Base-by-base conservation (phyloP, 2,113 vertebrate genomes). In the Spea multiplicata region DNA sequence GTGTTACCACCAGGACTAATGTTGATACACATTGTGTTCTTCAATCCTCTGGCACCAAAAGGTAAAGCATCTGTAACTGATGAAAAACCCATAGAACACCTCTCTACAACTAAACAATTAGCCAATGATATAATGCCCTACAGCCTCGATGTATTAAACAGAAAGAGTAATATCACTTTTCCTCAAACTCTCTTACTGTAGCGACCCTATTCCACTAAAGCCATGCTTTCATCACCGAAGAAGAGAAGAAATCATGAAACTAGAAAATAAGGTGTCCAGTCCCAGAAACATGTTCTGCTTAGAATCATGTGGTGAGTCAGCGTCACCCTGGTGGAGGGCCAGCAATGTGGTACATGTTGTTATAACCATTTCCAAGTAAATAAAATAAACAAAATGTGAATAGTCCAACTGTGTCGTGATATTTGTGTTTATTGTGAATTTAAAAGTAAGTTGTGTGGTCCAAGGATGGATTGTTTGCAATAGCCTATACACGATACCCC, bases 81-180 rank as follows among this genome's bases (percentile, higher is more conserved):
- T 44, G 46, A 79, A 73, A 65, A 46, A 72, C 13, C 45, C 67
- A 49, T 50, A 14, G 30, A 5, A 50, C 14, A 68, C 55, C 70
- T 81, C 74, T 76, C 81, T 10, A 44, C 53, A 67, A 30, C 62
- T 14, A 9, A 70, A 61, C 44, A 44, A 69, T 57, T 17, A 59
- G 74, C 68, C 75, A 6, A 16, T 70, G 53, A 61, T 50, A 61
- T 70, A 48, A 14, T 70, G 48, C 55, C 52, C 46, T 70, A 77
- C 16, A 30, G 66, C 59, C 44, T n/a, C 16, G 55, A 50, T 14
- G 45, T 62, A 49, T 77, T 66, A 71, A 49, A 61, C 57, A 71
- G 46, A 67, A 53, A 16, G 16, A 61, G 45, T 46, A 44, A 70
- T 48, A 6, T 30, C 53, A 44, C 44, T 46, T 47, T 49, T 66